These are phyloP conservation scores for Sorex maritimensis DNA, from an alignment of 2,797 vertebrate species.

Conservation along the genomic window DNA sequence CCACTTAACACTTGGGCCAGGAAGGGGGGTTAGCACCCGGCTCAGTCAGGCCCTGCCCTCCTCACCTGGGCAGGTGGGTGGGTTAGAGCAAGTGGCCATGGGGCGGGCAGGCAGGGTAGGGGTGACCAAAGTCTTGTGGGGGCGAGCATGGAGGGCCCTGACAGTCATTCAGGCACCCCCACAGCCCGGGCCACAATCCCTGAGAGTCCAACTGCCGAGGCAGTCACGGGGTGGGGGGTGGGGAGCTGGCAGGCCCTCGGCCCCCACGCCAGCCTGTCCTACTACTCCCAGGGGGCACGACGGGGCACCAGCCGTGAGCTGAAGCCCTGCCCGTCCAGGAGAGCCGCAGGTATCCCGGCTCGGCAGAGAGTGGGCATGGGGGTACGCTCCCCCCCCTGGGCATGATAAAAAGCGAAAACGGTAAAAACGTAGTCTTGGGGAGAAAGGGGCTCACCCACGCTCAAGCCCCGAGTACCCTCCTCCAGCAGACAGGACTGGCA, in stretches of 20 bases:
- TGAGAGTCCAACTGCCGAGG: constrained; percentile 75
- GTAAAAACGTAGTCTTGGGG: not conserved
- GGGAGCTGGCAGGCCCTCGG: not conserved
- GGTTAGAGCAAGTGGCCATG: not conserved
- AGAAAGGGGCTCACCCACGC: constrained; percentile 17
- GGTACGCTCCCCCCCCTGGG: not conserved
- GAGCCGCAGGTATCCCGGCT: too few relatives aligned
- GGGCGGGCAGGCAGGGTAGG: not conserved
- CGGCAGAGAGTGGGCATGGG: too few relatives aligned
- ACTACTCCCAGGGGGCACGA: not conserved
- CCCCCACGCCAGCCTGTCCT: not conserved
- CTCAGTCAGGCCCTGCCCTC: not conserved
- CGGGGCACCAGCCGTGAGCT: too few relatives aligned
- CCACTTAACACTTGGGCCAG: not conserved
- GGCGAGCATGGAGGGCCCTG: not conserved
- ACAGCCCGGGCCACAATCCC: constrained; percentile 71
- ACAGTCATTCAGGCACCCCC: not conserved
- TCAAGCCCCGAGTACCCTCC: not conserved
- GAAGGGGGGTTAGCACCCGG: not conserved
- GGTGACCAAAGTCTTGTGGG: not conserved
- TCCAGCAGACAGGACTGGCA: not conserved
- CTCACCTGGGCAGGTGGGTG: not conserved
- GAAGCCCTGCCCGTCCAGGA: too few relatives aligned
- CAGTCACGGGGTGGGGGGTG: not conserved
- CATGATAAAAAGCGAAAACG: constrained; percentile 68